These are phyloP conservation scores for Orientallactaga sibirica DNA, from an alignment of 2,797 vertebrate genomes.

Conservation along the genomic window DNA sequence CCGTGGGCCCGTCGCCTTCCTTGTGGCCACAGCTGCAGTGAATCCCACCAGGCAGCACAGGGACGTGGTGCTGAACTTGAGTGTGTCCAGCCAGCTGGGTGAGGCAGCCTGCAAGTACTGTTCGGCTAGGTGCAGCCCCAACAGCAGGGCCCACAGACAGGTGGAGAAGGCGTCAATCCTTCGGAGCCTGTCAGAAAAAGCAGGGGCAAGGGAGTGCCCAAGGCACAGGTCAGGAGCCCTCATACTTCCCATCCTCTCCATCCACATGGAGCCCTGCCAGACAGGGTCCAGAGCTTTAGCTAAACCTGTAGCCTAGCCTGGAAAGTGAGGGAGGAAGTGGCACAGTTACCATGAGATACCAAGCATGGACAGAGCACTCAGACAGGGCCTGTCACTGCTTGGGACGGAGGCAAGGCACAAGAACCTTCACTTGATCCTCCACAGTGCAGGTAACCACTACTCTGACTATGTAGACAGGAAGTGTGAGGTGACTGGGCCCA, in stretches of 20 bases:
- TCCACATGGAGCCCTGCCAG: neutral
- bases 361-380: rapidly evolving
- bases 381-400: neutral
- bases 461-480: neutral
- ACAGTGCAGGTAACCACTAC: rapidly evolving
- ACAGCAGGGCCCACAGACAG: constrained; percentile 93
- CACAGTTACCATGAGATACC: neutral
- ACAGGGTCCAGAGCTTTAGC: neutral
- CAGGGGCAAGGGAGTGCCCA: rapidly evolving
- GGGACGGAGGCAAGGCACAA: neutral
- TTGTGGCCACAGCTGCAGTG: constrained; percentile 94
- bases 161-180: constrained; percentile 95
- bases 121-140: constrained; percentile 92
- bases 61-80: constrained; percentile 91
- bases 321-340: neutral
- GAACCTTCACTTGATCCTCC: neutral
- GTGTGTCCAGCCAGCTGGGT: constrained; percentile 92
- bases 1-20: constrained; percentile 91
- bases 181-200: constrained; percentile 90
- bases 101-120: constrained; percentile 87
- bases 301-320: neutral
- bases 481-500: rapidly evolving
- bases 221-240: rapidly evolving
- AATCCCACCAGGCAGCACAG: constrained; percentile 97
- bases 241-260: neutral